Conservation (phyloP, 2,888 invertebrate species). For the Orthonevra nobilis region DNA sequence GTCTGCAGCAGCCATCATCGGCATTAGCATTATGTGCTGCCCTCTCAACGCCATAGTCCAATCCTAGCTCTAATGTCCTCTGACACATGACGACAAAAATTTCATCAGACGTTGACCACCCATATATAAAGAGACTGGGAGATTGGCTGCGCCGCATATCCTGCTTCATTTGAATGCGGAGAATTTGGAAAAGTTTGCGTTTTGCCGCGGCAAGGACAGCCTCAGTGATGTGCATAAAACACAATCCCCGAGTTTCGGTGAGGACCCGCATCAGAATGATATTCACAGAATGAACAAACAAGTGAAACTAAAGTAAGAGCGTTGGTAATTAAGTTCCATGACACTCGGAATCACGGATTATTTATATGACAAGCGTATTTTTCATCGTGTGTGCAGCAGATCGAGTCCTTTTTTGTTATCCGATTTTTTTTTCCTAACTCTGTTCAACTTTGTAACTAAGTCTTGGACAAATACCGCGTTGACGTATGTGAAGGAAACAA, state of each 20-base stretch:
- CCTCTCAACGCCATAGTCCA: too few relatives aligned
- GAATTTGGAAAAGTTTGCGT: conserved; percentile 47
- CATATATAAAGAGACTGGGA: conserved; percentile 15
- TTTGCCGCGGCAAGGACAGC: conserved; percentile 55
- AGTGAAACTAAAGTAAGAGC: conserved; percentile 36
- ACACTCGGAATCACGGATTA: conserved; percentile 53
- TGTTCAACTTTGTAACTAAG: conserved; percentile 9
- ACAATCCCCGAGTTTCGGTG: conserved; percentile 18
- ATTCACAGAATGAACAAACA: not conserved
- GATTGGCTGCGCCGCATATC: conserved; percentile 33
- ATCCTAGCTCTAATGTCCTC: conserved; percentile 7
- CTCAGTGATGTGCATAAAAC: conserved; percentile 46
- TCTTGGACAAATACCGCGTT: not conserved
- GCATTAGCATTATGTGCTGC: conserved; percentile 1
- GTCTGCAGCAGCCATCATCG: conserved; percentile 1
- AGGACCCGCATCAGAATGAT: conserved; percentile 43
- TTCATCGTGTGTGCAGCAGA: conserved; percentile 14
- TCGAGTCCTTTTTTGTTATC: conserved; percentile 2
- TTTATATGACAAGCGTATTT: too few relatives aligned
- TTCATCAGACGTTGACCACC: conserved; percentile 47
- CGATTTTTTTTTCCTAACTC: not conserved
- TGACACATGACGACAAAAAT: conserved; percentile 61
- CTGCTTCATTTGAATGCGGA: conserved; percentile 46
- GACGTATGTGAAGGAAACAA: conserved; percentile 24
- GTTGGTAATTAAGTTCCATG: conserved; percentile 60